phyloP scores from a whole-genome alignment of 2,113 vertebrate genomes.

The Chamaea fasciata region DNA sequence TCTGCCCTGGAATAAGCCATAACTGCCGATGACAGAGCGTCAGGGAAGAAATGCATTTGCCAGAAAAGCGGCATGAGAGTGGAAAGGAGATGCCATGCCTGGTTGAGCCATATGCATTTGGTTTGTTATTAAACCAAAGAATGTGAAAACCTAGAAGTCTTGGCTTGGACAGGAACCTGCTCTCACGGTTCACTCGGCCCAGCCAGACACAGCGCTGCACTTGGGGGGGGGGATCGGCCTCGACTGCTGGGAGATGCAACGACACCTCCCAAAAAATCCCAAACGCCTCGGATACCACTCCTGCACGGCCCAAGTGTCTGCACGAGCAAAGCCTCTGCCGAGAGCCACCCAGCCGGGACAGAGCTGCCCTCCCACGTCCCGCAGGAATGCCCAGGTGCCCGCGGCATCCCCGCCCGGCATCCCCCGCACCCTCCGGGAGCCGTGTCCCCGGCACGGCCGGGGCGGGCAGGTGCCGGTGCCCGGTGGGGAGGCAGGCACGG shows the following conservation, averaged over 20 bases:
- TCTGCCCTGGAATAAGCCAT: neutral
- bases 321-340: neutral
- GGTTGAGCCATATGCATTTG: neutral
- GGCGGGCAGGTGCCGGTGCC: neutral
- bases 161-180: neutral
- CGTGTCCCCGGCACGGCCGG: neutral
- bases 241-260: neutral
- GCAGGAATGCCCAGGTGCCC: neutral
- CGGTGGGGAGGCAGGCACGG: neutral
- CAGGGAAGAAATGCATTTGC: neutral
- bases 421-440: neutral
- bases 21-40: fast-evolving
- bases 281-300: fast-evolving
- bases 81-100: neutral
- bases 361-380: neutral
- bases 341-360: neutral
- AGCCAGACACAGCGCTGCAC: neutral
- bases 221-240: neutral
- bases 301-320: fast-evolving
- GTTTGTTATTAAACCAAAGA: constrained; percentile 27
- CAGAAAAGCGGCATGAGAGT: neutral
- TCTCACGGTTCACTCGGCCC: neutral
- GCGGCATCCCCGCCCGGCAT: neutral
- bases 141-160: constrained; percentile 6
- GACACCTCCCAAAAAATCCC: fast-evolving